Conservation (phyloP, 2,113 vertebrate species). For the Eira barbara region DNA sequence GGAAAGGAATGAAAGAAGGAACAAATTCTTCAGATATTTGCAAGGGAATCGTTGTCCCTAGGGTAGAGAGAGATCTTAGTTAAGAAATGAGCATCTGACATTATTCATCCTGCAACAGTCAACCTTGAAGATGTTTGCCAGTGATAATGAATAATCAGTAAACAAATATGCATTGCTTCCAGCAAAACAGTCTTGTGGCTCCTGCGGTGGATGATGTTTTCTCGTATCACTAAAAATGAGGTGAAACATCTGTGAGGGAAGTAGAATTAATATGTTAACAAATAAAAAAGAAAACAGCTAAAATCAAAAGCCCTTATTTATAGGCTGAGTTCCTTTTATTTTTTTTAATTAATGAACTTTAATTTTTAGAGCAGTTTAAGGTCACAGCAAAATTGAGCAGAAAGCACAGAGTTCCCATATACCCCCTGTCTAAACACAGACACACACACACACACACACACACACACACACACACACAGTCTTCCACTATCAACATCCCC, state of each 20-base stretch:
- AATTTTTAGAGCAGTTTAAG: neutral
- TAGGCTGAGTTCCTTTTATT: neutral
- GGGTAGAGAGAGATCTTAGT: neutral
- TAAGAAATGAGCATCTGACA: neutral
- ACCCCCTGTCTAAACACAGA: neutral
- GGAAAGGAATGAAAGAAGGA: neutral
- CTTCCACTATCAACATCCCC: too few species aligned
- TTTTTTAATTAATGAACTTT: neutral
- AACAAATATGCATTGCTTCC: neutral
- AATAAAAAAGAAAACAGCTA: neutral
- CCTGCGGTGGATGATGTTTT: neutral
- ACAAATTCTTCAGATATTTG: neutral
- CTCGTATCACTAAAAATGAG: neutral
- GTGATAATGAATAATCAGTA: neutral
- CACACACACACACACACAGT: too few species aligned
- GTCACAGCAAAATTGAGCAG: neutral
- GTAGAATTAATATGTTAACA: neutral
- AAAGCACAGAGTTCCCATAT: neutral
- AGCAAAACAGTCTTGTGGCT: neutral
- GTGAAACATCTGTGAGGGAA: neutral
- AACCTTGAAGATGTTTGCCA: neutral
- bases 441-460: neutral
- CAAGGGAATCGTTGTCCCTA: neutral
- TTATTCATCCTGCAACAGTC: neutral
- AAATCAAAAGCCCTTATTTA: neutral